Evolutionary conservation across 2,888 invertebrate genomes (phyloP).

Genomic region (Eubasilissa splendida): DNA sequence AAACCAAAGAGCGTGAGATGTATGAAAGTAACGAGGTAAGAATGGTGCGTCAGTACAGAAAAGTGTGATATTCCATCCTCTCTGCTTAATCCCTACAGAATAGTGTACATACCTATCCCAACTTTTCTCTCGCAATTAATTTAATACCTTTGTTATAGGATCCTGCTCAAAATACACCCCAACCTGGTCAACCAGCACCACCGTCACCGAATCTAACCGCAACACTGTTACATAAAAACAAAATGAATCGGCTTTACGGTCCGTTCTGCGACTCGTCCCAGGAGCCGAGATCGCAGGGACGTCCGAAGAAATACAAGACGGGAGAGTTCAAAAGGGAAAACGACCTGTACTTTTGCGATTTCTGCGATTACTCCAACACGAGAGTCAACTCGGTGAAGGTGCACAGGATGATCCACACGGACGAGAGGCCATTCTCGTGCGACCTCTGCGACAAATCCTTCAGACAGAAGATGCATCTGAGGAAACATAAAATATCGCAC

Average conservation of each 20-base stretch:
- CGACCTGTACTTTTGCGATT: conserved; percentile 26
- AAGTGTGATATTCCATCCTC: no score
- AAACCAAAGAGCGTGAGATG: no score
- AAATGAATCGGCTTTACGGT: background rate
- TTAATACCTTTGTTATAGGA: background rate
- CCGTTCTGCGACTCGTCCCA: background rate
- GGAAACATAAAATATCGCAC: conserved; percentile 34
- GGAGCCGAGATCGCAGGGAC: conserved; percentile 1
- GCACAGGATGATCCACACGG: conserved; percentile 20
- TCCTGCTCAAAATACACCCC: background rate
- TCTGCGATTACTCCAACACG: conserved; percentile 28
- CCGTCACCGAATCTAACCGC: background rate
- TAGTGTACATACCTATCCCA: no score
- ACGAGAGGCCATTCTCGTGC: conserved; percentile 15
- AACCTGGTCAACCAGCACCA: background rate
- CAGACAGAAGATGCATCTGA: conserved; percentile 30
- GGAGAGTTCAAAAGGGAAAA: conserved; percentile 34
- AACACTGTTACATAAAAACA: background rate
- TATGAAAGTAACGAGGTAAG: no score
- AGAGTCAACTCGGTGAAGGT: conserved; percentile 27
- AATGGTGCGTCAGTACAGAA: no score
- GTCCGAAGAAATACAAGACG: conserved; percentile 13
- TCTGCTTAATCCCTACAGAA: no score
- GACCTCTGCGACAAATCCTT: conserved; percentile 16
- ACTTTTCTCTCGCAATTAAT: no score